Evolutionary conservation across 2,888 invertebrate genomes (phyloP), one percentile per base, ranked within the genome.

Genomic region (Hipparchia semele): DNA sequence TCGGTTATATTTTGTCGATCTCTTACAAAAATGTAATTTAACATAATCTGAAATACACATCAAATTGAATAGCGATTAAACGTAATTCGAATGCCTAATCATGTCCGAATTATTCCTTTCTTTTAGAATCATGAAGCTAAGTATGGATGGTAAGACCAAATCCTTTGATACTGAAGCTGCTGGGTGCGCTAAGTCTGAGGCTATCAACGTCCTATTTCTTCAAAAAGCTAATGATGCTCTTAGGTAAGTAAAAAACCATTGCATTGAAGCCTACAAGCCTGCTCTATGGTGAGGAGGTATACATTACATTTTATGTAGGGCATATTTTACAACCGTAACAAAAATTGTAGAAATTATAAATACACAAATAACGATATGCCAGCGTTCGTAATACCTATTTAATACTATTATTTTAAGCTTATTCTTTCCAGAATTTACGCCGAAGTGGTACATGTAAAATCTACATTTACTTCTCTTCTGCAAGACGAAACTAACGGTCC

Each of bases 121-220:
- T 73, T 79, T 10, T 75, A 90, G 89, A 79, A 81, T 82, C 39
- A 80, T 87, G 70, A 78, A 76, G 4, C 88, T 99, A 9, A 96
- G 97, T 33, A 87, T 92, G 4, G 97, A 98, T 78, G 99, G 99
- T 0, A 95, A 95, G 77, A 98, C 98, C 81, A 97, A 97, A 81
- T 96, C 97, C 0, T 99, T 99, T 85, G 99, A 99, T 87, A 95
- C 95, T 67, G 93, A 95, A 70, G 97, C 96, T 2, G 94, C 96
- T 80, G 98, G 98, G 0, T 97, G 97, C 80, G 96, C 95, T 0
- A 95, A 97, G 68, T 96, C 97, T 60, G 98, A 98, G 87, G 95
- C 96, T 0, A 87, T 97, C 6, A 95, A 94, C 64, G 95, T 95
- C 0, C 78, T 97, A 10, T 95, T 96, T 73, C 84, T 98, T 5